phyloP scores from a whole-genome alignment of 2,113 vertebrate genomes.

The Aplodontia rufa region DNA sequence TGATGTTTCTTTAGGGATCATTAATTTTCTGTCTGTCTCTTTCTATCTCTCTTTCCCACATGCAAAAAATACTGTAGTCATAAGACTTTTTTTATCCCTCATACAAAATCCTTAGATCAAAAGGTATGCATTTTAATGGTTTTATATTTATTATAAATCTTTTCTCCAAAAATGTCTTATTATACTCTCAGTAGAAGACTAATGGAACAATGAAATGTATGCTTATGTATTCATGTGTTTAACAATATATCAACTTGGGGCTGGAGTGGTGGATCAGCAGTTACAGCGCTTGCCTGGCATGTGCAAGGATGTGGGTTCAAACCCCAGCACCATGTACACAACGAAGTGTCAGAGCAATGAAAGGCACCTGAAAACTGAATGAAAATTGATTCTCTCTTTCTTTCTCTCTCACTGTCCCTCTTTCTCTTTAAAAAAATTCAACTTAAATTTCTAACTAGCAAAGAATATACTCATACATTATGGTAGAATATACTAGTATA shows the following conservation, averaged over 20 bases:
- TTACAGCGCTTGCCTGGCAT: too few relatives aligned
- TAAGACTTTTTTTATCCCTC: not conserved
- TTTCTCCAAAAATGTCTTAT: not conserved
- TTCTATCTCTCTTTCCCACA: not conserved
- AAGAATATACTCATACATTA: not conserved
- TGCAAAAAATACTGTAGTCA: not conserved
- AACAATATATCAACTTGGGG: not conserved
- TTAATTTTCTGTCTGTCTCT: not conserved
- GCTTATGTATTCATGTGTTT: not conserved
- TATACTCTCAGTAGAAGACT: not conserved
- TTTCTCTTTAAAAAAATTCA: too few relatives aligned
- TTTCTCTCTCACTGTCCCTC: too few relatives aligned
- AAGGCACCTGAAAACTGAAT: too few relatives aligned
- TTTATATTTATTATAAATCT: not conserved
- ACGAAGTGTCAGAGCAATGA: too few relatives aligned
- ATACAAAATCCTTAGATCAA: not conserved
- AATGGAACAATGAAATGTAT: not conserved
- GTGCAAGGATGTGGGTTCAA: too few relatives aligned
- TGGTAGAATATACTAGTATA: not conserved
- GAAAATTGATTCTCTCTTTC: too few relatives aligned
- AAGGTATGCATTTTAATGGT: not conserved
- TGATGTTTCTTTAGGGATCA: not conserved
- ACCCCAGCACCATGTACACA: too few relatives aligned
- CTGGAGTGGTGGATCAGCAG: too few relatives aligned
- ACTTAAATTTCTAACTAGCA: not conserved